A percentile compares a stretch with the other conserved stretches of the same genome.
phyloP scores from a whole-genome alignment of 2,888 invertebrate species.

The Mimas tiliae region DNA sequence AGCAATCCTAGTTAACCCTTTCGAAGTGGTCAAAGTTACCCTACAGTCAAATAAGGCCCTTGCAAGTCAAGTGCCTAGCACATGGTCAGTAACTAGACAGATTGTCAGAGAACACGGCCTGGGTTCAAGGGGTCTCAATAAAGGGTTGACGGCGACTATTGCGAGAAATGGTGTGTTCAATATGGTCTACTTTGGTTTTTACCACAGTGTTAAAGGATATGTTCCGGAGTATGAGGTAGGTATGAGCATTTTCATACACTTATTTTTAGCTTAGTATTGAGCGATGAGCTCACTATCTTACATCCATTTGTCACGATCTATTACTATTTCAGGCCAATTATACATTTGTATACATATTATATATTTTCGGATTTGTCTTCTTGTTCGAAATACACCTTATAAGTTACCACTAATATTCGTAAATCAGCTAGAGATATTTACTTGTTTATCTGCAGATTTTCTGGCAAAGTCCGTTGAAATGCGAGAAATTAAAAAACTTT shows the following conservation, averaged over 20 bases:
- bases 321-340: too few relatives aligned
- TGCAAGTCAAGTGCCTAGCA: conserved; percentile 88
- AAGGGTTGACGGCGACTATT: conserved; percentile 95
- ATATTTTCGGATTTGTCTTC: too few relatives aligned
- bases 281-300: too few relatives aligned
- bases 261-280: not conserved
- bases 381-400: too few relatives aligned
- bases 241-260: conserved; percentile 45
- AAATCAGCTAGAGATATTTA: too few relatives aligned
- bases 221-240: conserved; percentile 88
- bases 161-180: conserved; percentile 96
- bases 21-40: conserved; percentile 98
- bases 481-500: too few relatives aligned
- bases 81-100: conserved; percentile 91
- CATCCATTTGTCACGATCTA: too few relatives aligned
- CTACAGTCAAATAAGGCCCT: conserved; percentile 90
- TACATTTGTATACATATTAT: too few relatives aligned
- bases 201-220: conserved; percentile 93
- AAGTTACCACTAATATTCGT: too few relatives aligned
- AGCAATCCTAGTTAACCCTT: conserved; percentile 95
- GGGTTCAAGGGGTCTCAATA: conserved; percentile 92
- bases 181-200: conserved; percentile 97
- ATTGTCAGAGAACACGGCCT: conserved; percentile 91
- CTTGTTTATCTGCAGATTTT: too few relatives aligned
- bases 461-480: too few relatives aligned